Conservation (phyloP, 2,113 vertebrate species). For the Macaca fascicularis region T2T-MFA8v1.1 NC_088393.1:58526001-58526500, state of each 20-base stretch:
- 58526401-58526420: too few relatives aligned
- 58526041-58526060: neutral
- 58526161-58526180: fast-evolving
- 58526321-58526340: neutral
- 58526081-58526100: neutral
- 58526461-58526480: too few relatives aligned
- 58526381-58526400: too few relatives aligned
- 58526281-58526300: slow-evolving; percentile 25
- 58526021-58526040: neutral
- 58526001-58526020: neutral
- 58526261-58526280: neutral
- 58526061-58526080: neutral
- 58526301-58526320: neutral
- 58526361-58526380: too few relatives aligned
- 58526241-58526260: slow-evolving; percentile 33
- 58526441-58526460: too few relatives aligned
- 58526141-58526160: neutral
- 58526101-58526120: neutral
- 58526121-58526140: neutral
- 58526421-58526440: too few relatives aligned
- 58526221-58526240: neutral
- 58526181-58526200: neutral
- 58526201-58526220: neutral
- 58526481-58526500: neutral
- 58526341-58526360: too few relatives aligned